A percentile compares a stretch with the other conserved stretches of the same genome.
Conservation (phyloP, 1,140 invertebrate species). For the Eurosta solidaginis region DNA sequence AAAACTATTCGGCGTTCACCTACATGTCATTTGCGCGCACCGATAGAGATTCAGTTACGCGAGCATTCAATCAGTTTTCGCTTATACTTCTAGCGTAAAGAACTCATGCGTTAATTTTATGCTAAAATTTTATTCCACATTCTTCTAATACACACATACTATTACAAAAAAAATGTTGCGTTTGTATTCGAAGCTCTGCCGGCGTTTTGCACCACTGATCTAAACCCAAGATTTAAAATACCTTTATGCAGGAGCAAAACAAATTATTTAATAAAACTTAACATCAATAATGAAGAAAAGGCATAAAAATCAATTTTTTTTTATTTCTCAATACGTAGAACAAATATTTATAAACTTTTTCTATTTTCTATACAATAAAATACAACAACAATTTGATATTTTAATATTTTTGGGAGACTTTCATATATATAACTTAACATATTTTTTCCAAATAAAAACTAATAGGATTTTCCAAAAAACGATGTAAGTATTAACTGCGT, state of each 20-base stretch:
- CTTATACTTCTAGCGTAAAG: too few relatives aligned
- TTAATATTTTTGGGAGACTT: constrained; percentile 28
- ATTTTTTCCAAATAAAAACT: not conserved
- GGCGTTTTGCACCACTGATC: not conserved
- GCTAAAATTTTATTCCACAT: too few relatives aligned
- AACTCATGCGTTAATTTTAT: too few relatives aligned
- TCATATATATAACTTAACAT: constrained; percentile 9
- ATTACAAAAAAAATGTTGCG: too few relatives aligned
- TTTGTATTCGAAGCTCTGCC: not conserved
- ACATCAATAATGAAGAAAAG: not conserved
- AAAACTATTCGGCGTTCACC: too few relatives aligned
- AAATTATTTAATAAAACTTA: constrained; percentile 14
- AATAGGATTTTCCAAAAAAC: not conserved
- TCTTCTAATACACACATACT: too few relatives aligned
- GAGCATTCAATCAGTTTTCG: too few relatives aligned
- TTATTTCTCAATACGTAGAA: not conserved
- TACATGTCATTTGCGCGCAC: too few relatives aligned
- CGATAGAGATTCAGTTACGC: too few relatives aligned
- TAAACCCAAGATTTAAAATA: not conserved
- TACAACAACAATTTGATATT: constrained; percentile 36
- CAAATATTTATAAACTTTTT: constrained; percentile 46
- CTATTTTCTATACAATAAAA: constrained; percentile 58
- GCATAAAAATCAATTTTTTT: constrained; percentile 22
- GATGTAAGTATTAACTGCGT: too few relatives aligned
- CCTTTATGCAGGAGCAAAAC: constrained; percentile 5